Percentiles rank a stretch among this genome's conserved stretches.
Evolutionary conservation across 2,797 vertebrate species (phyloP).

Genomic region (Heliangelus exortis): DNA sequence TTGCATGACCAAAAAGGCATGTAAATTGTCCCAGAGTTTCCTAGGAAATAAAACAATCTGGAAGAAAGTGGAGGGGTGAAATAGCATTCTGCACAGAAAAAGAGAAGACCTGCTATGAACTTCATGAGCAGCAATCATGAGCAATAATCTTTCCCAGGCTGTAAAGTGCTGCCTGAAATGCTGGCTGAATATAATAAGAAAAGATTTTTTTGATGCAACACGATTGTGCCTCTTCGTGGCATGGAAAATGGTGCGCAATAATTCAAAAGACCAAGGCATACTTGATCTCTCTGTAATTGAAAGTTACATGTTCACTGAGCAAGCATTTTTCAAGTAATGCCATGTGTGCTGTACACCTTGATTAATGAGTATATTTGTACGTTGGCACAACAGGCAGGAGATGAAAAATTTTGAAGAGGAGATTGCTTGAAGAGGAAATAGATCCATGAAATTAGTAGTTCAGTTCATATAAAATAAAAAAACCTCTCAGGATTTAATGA

Average conservation of each 20-base stretch:
- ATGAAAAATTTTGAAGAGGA: neutral
- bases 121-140: constrained; percentile 9
- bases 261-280: constrained; percentile 2
- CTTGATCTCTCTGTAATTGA: constrained; percentile 23
- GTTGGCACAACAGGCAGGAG: neutral
- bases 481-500: neutral
- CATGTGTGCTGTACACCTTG: constrained; percentile 1
- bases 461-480: neutral
- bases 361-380: constrained; percentile 44
- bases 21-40: constrained; percentile 36
- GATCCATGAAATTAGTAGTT: constrained; percentile 5
- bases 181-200: neutral
- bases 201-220: constrained; percentile 4
- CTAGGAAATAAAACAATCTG: constrained; percentile 10
- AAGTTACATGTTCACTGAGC: constrained; percentile 7
- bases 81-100: constrained; percentile 2
- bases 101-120: constrained; percentile 15
- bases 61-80: neutral
- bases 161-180: constrained; percentile 1
- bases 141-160: constrained; percentile 29
- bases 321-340: constrained; percentile 46
- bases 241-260: neutral
- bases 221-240: neutral
- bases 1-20: constrained; percentile 13
- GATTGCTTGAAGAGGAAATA: neutral